phyloP scores from a whole-genome alignment of 2,888 invertebrate species.

The Strigamia maritima region DNA sequence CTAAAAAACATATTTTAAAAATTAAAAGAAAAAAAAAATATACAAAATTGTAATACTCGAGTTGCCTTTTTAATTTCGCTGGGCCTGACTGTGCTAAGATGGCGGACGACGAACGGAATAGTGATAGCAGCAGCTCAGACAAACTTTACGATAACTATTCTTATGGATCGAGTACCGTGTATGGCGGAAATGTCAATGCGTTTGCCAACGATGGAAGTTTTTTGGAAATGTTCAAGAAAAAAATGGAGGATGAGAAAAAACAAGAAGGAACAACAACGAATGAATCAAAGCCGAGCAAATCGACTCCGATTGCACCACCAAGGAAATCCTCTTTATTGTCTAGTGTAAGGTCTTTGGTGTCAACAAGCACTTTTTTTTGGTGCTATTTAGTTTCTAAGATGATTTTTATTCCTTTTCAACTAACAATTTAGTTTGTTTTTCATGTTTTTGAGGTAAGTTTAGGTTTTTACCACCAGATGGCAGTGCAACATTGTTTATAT shows the following conservation, averaged over 20 bases:
- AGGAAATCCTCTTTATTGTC: slow-evolving; percentile 39
- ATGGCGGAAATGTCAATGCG: slow-evolving; percentile 43
- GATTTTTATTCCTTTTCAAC: no score
- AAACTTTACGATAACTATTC: background rate
- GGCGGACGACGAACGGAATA: slow-evolving; percentile 22
- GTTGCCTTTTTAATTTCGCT: no score
- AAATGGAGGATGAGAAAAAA: slow-evolving; percentile 62
- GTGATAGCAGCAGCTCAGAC: slow-evolving; percentile 15
- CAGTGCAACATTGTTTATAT: no score
- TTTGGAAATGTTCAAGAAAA: slow-evolving; percentile 79
- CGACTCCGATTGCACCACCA: background rate
- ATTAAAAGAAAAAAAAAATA: no score
- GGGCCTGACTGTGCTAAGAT: background rate
- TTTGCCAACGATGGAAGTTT: slow-evolving; percentile 89
- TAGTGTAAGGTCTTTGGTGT: slow-evolving; percentile 40
- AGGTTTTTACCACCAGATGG: no score
- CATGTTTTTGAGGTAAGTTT: no score
- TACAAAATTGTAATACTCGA: no score
- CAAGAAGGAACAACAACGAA: background rate
- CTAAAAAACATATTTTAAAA: no score
- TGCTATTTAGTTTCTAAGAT: no score
- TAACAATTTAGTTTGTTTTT: no score
- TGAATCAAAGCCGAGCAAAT: background rate
- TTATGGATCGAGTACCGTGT: background rate
- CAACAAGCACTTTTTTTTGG: background rate